Percentiles rank a stretch among this genome's conserved stretches.
These are phyloP conservation scores for Drosophila neonasuta DNA, from an alignment of 2,888 invertebrate species.

Conservation along the genomic window DNA sequence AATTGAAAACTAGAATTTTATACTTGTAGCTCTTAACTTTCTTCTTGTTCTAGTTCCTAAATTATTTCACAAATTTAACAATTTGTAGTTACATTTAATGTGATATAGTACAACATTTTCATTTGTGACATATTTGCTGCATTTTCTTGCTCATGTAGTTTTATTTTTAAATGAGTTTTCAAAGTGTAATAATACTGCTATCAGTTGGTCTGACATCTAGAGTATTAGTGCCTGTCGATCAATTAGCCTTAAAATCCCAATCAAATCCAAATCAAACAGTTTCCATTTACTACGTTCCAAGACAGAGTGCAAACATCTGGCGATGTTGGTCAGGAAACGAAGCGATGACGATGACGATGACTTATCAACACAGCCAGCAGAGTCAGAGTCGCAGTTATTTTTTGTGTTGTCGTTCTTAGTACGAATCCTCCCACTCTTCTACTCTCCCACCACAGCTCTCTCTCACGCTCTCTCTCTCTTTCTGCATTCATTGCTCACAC, in stretches of 20 bases:
- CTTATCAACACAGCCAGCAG: slow-evolving; percentile 38
- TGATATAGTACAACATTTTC: too few species aligned
- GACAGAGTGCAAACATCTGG: slow-evolving; percentile 25
- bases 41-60: too few species aligned
- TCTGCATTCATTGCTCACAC: not conserved
- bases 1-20: too few species aligned
- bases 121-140: too few species aligned
- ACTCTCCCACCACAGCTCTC: not conserved
- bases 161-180: too few species aligned
- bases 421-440: not conserved
- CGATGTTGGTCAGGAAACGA: slow-evolving; percentile 35
- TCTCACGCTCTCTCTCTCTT: not conserved
- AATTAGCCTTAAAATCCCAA: not conserved
- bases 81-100: too few species aligned
- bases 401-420: not conserved
- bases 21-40: too few species aligned
- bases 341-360: slow-evolving; percentile 28
- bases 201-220: too few species aligned
- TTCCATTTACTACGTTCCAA: slow-evolving; percentile 11
- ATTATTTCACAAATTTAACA: too few species aligned
- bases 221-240: not conserved
- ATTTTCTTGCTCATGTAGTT: too few species aligned
- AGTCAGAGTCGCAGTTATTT: slow-evolving; percentile 16
- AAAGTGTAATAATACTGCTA: too few species aligned
- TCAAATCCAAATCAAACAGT: not conserved